These are phyloP conservation scores for Cordylochernes scorpioides DNA, from an alignment of 2,888 invertebrate genomes.

Conservation along the genomic window DNA sequence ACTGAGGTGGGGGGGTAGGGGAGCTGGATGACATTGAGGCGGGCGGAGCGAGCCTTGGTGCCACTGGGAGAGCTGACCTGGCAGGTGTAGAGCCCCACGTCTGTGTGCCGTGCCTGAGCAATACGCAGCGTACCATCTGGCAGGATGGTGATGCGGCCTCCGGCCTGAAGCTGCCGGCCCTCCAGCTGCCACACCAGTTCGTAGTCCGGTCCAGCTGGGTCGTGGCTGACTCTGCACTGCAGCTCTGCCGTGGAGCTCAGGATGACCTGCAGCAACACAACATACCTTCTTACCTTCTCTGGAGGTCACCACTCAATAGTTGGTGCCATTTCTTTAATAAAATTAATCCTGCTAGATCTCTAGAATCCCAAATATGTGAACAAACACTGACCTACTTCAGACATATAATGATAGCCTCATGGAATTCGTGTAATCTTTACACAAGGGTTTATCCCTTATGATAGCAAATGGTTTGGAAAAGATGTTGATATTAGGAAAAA, in stretches of 20 bases:
- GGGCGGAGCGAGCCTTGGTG: constrained; percentile 63
- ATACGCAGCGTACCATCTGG: constrained; percentile 63
- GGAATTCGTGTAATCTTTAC: no score
- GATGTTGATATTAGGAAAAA: no score
- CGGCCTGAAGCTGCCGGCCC: constrained; percentile 2
- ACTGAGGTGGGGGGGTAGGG: constrained; percentile 78
- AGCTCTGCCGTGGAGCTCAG: constrained; percentile 74
- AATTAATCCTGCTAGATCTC: no score
- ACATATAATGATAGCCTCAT: no score
- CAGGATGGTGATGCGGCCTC: constrained; percentile 22
- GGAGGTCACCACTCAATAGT: no score
- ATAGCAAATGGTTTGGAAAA: no score
- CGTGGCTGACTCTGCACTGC: constrained; percentile 77
- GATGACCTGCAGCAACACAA: no score
- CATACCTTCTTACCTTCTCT: no score
- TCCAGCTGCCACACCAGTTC: constrained; percentile 44
- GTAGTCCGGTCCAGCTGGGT: constrained; percentile 57
- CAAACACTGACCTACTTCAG: no score
- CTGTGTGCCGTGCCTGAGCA: constrained; percentile 37
- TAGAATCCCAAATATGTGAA: no score
- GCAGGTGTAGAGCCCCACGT: constrained; percentile 81
- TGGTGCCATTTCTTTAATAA: no score
- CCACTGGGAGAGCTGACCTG: constrained; percentile 62
- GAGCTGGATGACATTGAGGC: constrained; percentile 65
- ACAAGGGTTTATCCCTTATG: no score